A percentile compares a stretch with the other conserved stretches of the same genome.
Evolutionary conservation across 2,888 invertebrate species (phyloP).

Genomic region (Agrochola circellaris): DNA sequence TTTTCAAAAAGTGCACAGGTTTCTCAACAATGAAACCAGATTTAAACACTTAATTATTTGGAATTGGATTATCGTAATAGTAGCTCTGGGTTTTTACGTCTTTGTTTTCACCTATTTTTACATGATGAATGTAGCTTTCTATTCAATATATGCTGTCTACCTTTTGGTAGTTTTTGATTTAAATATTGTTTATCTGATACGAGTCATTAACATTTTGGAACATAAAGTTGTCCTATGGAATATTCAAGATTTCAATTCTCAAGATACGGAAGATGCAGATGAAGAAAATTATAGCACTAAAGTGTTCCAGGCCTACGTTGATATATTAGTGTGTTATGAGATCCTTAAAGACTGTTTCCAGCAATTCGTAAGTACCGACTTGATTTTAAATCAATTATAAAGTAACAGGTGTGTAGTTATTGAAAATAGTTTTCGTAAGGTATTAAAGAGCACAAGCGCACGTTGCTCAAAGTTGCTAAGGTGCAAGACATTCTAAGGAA

Average conservation of each 20-base stretch:
- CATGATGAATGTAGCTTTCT: not conserved
- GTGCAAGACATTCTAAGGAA: not conserved
- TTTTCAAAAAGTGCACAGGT: conserved; percentile 41
- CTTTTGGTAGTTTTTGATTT: conserved; percentile 26
- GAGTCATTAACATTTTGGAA: conserved; percentile 22
- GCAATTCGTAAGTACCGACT: conserved; percentile 27
- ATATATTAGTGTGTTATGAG: conserved; percentile 41
- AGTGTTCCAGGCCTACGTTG: conserved; percentile 25
- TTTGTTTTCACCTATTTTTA: not conserved
- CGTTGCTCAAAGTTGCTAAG: not conserved
- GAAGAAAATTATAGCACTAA: not conserved
- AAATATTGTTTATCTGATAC: conserved; percentile 18
- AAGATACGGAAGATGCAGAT: not conserved
- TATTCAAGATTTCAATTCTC: not conserved
- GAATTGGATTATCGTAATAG: conserved; percentile 30
- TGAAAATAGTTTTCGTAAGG: not conserved
- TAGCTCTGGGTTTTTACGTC: not conserved
- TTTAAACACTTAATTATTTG: conserved; percentile 2
- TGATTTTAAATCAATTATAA: not conserved
- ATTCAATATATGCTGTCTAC: not conserved
- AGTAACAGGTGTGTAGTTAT: not conserved
- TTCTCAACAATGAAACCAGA: conserved; percentile 13
- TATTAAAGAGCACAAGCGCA: not conserved
- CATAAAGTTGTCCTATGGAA: conserved; percentile 41
- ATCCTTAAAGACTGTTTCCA: conserved; percentile 30